These are phyloP conservation scores for Argyresthia goedartella DNA, from an alignment of 2,888 invertebrate species.

Conservation along the genomic window DNA sequence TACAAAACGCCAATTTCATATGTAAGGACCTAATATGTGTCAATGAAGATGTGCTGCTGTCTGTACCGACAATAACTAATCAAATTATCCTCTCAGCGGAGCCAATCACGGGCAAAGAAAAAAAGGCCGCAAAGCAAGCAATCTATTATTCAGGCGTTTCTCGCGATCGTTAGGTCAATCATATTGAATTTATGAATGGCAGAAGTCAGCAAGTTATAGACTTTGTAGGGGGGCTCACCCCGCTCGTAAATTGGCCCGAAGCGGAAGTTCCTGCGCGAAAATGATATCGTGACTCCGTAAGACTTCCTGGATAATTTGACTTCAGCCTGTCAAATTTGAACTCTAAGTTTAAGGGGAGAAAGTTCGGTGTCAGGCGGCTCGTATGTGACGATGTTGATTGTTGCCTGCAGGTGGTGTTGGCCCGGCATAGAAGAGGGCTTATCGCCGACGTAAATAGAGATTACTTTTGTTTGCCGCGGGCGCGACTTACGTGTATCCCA, in stretches of 20 bases:
- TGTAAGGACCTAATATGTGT: too few relatives aligned
- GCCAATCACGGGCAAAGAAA: too few relatives aligned
- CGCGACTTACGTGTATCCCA: conserved; percentile 6
- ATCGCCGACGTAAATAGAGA: conserved; percentile 27
- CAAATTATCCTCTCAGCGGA: too few relatives aligned
- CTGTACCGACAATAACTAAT: too few relatives aligned
- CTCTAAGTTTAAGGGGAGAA: background rate
- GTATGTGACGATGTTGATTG: conserved; percentile 16
- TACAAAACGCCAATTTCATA: too few relatives aligned
- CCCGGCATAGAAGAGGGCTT: conserved; percentile 27
- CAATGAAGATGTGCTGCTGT: too few relatives aligned
- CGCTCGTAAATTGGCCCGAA: conserved; percentile 33
- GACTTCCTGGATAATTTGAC: conserved; percentile 1
- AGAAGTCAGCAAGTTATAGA: conserved; percentile 29
- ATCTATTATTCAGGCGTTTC: background rate
- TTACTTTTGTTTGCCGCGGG: conserved; percentile 18
- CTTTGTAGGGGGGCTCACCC: conserved; percentile 16
- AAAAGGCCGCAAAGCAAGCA: background rate
- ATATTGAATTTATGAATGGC: conserved; percentile 38
- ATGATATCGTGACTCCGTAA: conserved; percentile 29
- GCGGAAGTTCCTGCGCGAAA: conserved; percentile 30
- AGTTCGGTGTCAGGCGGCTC: background rate
- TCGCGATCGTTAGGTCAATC: conserved; percentile 22
- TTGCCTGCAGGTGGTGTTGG: conserved; percentile 29
- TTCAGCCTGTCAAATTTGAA: background rate